phyloP scores from a whole-genome alignment of 2,888 invertebrate species.

The Eupithecia pulchellata region DNA sequence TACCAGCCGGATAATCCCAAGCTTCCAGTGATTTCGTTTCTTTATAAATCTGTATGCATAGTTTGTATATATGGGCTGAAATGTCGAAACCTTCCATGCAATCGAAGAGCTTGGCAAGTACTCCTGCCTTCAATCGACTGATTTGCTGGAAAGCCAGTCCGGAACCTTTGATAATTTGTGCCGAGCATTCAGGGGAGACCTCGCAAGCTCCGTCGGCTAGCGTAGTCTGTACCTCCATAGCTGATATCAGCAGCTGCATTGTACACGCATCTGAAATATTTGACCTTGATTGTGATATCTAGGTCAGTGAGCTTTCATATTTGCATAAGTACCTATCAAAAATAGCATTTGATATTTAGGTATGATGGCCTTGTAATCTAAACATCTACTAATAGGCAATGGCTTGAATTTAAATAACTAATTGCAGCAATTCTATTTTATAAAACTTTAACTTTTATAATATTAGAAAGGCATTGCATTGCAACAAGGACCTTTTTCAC shows the following conservation, averaged over 20 bases:
- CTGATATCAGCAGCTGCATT: conserved; percentile 78
- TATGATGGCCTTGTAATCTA: not conserved
- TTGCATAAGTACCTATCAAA: not conserved
- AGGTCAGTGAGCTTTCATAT: conserved; percentile 53
- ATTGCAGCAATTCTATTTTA: not conserved
- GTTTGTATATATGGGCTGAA: conserved; percentile 74
- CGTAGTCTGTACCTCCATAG: conserved; percentile 77
- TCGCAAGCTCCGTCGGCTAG: conserved; percentile 71
- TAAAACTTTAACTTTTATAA: too few species aligned
- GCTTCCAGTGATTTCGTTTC: conserved; percentile 78
- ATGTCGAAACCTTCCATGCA: conserved; percentile 75
- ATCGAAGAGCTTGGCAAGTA: conserved; percentile 70
- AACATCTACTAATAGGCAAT: not conserved
- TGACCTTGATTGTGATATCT: conserved; percentile 40
- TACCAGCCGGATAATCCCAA: conserved; percentile 78
- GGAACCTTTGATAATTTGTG: conserved; percentile 73
- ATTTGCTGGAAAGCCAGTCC: conserved; percentile 78
- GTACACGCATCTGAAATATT: conserved; percentile 74
- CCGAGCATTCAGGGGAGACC: conserved; percentile 69
- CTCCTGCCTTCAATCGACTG: conserved; percentile 68
- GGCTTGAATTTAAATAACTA: not conserved
- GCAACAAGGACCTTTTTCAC: not conserved
- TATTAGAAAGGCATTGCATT: too few species aligned
- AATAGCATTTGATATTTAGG: not conserved
- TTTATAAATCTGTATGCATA: conserved; percentile 79